Evolutionary conservation across 2,888 invertebrate genomes (phyloP), one percentile per base, ranked within the genome.

Genomic region (Eremobia ochroleuca): DNA sequence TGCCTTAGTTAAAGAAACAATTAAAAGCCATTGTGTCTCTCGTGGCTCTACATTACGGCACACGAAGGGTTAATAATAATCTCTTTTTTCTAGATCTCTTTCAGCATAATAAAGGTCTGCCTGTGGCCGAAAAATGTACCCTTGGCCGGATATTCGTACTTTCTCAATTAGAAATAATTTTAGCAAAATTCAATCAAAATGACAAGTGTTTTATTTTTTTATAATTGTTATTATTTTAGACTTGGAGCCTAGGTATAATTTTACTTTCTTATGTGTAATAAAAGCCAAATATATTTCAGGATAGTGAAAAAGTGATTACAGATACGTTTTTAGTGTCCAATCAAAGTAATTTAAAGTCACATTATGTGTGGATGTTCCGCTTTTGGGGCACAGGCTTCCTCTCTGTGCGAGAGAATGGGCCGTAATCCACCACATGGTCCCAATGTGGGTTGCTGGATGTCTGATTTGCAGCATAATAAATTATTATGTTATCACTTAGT

Each of bases 231-330:
- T 81, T 49, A 28, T 15, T 81, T 58, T 52, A 21, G 8, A 21
- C 13, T n/a, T 31, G 2, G 5, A 34, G 11, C 13, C 15, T 70
- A 65, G 21, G n/a, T 83, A 34, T 59, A 58, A 70, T 78, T 66
- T 61, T 65, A 68, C 13, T 34, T 21, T 65, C 25, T 21, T 59
- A 79, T 28, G 34, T 73, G 21, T 70, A 70, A 46, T 62, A n/a
- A 25, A 81, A 68, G 34, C 68, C 71, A 85, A 85, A 81, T 69
- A 76, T 70, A 58, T 67, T 71, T 58, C 59, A 46, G 46, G 37
- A 58, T 15, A 65, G 28, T 73, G n/a, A 74, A 65, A 49, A 58
- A 64, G n/a, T 67, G n/a, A 59, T 61, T 11, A 40, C 15, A 46
- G 15, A 13, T 52, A 13, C 34, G 1, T 65, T 61, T 61, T 68